A percentile compares a stretch with the other conserved stretches of the same genome.
Conservation (phyloP, 2,797 vertebrate genomes). For the Loris lydekkerianus region DNA sequence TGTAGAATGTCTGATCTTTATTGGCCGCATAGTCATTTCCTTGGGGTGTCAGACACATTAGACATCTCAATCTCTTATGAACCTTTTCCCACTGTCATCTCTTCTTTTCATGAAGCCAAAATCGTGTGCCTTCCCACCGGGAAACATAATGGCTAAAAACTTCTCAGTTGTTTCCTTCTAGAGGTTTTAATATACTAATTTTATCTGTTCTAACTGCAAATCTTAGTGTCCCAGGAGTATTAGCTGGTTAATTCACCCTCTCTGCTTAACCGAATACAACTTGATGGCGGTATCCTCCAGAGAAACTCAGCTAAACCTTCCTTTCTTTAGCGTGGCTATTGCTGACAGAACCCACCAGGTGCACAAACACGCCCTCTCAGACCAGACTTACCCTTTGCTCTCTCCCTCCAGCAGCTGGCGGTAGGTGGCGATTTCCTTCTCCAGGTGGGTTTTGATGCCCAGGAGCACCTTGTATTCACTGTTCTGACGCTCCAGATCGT, state of each 20-base stretch:
- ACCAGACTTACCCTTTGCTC: conserved; percentile 82
- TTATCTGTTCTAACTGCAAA: neutral
- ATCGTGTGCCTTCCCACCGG: neutral
- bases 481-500: conserved; percentile 88
- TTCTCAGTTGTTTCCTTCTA: neutral
- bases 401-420: conserved; percentile 89
- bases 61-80: neutral
- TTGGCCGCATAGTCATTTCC: neutral
- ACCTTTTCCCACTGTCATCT: neutral
- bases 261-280: neutral
- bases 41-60: neutral
- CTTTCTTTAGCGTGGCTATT: neutral
- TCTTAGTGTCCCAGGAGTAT: neutral
- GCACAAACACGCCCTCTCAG: neutral
- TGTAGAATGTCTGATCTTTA: neutral
- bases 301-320: neutral
- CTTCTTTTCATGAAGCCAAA: neutral
- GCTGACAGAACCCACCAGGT: fast-evolving
- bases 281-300: neutral
- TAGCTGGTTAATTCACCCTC: neutral
- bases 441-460: conserved; percentile 90
- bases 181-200: neutral
- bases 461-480: conserved; percentile 88
- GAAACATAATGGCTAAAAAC: neutral
- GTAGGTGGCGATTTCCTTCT: conserved; percentile 91